Evolutionary conservation across 2,113 vertebrate genomes (phyloP), one percentile per base, ranked within the genome.

Genomic region (Corythornis madagascariensis): DNA sequence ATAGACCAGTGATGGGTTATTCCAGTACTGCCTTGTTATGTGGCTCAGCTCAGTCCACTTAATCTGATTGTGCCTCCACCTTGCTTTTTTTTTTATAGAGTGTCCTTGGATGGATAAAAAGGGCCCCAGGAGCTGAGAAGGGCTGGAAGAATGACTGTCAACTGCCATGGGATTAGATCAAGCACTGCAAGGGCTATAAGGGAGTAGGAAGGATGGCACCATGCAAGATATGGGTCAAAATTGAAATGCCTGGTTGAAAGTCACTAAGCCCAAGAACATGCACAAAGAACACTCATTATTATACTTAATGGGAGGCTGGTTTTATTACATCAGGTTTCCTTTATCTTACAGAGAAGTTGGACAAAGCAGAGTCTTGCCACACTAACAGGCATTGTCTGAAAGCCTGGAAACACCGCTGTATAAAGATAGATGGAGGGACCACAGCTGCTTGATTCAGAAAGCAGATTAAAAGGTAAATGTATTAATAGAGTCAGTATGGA

Each of bases 381-480:
- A 57, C 31, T 10, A 59, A 87, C 42, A 87, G 22, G 7, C 38
- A 38, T 72, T 4, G 10, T 33, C 55, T 84, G 42, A 86, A 93
- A 86, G 45, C 61, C 6, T 18, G 63, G 60, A 82, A 76, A 87
- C 76, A 63, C 13, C 86, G 84, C 63, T 66, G 20, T 59, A 53
- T 55, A 43, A 74, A 90, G 11, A 67, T 43, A 90, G 50, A 70
- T 56, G 22, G 75, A 89, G 43, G 47, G 47, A 95, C 70, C 81
- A 60, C 91, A 94, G 84, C 89, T 96, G 92, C 81, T 85, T 85
- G 50, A 86, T 79, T 92, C 73, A 89, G 78, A 95, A 66, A 89
- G 47, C 3, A 5, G 67, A 90, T 80, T 80, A 8, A 40, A 80
- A 87, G 52, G 42, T 73, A 76, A 74, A 55, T 35, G 52, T 48